Percentiles rank a stretch among this genome's conserved stretches.
Conservation (phyloP, 1,140 invertebrate species). For the Mercenaria mercenaria region DNA sequence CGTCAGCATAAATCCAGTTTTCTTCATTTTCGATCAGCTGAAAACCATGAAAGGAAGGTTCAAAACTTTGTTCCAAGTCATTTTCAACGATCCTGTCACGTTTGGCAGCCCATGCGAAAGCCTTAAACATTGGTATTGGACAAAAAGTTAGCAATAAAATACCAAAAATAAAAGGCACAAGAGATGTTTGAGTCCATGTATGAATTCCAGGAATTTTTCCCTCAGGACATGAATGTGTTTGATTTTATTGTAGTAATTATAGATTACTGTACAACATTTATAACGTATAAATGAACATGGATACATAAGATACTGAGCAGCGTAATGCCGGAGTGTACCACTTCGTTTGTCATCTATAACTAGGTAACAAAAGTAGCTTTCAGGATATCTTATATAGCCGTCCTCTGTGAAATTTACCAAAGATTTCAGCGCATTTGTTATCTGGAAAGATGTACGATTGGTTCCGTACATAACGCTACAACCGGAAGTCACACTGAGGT, state of each 20-base stretch:
- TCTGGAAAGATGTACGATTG: background rate
- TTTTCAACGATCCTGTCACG: background rate
- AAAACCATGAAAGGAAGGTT: background rate
- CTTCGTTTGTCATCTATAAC: background rate
- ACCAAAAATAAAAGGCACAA: background rate
- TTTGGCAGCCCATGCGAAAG: background rate
- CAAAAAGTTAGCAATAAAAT: background rate
- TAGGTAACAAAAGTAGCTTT: background rate
- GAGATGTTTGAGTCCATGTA: background rate
- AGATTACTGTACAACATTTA: background rate
- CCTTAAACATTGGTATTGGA: background rate
- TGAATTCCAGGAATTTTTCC: background rate
- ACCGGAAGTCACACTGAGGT: background rate
- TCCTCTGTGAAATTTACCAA: background rate
- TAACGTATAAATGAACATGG: background rate
- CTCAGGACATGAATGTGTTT: background rate
- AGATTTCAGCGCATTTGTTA: background rate
- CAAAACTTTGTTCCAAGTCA: background rate
- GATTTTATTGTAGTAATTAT: background rate
- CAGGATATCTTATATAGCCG: background rate
- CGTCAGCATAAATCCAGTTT: slow-evolving; percentile 17
- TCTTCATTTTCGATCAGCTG: background rate
- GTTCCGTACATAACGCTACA: background rate
- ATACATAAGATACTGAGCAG: background rate
- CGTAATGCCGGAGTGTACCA: background rate